Percentiles rank a stretch among this genome's conserved stretches.
Evolutionary conservation across 2,113 vertebrate species (phyloP).

Genomic region (Antechinus flavipes): DNA sequence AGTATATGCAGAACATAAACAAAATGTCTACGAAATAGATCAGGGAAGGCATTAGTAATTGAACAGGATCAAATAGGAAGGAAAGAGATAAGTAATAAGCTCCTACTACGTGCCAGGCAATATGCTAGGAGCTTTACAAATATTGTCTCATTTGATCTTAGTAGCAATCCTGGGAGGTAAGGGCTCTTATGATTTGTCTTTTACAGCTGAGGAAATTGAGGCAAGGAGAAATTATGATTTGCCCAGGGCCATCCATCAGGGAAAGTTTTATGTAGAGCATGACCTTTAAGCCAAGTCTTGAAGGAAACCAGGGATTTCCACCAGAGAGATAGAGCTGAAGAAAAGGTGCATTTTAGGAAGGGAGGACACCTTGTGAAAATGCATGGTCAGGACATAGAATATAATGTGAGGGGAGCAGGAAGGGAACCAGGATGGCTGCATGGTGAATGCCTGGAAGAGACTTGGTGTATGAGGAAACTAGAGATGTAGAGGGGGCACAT

Average conservation of each 20-base stretch:
- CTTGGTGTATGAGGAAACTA: too few species aligned
- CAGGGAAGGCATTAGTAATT: not conserved
- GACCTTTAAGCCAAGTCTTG: too few species aligned
- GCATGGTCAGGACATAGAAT: too few species aligned
- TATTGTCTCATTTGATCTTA: not conserved
- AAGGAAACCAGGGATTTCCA: too few species aligned
- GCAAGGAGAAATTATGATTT: not conserved
- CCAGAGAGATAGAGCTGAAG: too few species aligned
- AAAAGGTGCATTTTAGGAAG: too few species aligned
- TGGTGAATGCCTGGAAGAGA: too few species aligned
- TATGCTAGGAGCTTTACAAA: not conserved
- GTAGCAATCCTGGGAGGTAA: not conserved
- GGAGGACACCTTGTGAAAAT: not conserved
- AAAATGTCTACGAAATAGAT: not conserved
- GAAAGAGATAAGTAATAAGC: not conserved
- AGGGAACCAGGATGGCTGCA: too few species aligned
- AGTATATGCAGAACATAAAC: not conserved
- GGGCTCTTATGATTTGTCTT: not conserved
- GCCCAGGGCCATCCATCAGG: not conserved
- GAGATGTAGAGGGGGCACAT: too few species aligned
- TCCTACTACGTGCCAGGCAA: not conserved
- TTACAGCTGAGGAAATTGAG: not conserved
- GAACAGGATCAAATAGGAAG: not conserved
- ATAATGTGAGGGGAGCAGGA: not conserved
- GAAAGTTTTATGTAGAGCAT: not conserved